Conservation (phyloP, 2,113 vertebrate species). For the Alexandromys fortis region DNA sequence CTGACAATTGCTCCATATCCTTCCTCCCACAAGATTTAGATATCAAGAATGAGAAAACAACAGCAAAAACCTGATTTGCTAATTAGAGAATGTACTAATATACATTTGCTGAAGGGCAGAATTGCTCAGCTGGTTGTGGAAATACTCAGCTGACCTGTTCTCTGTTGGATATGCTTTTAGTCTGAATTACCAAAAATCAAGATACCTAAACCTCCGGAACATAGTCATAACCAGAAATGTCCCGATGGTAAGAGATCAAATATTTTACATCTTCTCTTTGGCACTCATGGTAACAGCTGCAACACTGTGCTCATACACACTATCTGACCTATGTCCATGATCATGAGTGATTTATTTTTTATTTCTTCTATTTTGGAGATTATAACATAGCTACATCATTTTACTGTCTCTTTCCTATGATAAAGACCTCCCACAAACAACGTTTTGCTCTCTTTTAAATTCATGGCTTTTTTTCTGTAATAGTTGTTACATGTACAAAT, state of each 20-base stretch:
- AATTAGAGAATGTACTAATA: background rate
- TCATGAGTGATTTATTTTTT: background rate
- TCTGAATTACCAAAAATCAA: background rate
- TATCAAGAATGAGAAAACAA: background rate
- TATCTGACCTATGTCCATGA: background rate
- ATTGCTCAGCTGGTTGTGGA: background rate
- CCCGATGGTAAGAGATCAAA: background rate
- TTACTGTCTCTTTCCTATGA: background rate
- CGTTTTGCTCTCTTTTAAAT: background rate
- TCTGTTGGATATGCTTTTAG: background rate
- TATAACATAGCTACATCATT: background rate
- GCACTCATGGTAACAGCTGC: background rate
- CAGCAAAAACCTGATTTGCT: background rate
- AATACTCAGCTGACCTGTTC: background rate
- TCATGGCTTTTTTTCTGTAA: background rate
- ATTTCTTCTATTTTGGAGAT: background rate
- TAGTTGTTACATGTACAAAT: background rate
- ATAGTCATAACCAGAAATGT: background rate
- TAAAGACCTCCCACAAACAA: background rate
- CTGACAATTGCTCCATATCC: too few species aligned
- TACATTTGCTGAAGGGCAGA: background rate
- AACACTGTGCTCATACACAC: background rate
- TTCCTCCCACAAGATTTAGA: background rate
- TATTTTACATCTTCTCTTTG: background rate
- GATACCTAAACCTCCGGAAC: background rate